These are phyloP conservation scores for Takifugu ocellatus DNA, from an alignment of 2,797 vertebrate genomes.

Conservation along the genomic window DNA sequence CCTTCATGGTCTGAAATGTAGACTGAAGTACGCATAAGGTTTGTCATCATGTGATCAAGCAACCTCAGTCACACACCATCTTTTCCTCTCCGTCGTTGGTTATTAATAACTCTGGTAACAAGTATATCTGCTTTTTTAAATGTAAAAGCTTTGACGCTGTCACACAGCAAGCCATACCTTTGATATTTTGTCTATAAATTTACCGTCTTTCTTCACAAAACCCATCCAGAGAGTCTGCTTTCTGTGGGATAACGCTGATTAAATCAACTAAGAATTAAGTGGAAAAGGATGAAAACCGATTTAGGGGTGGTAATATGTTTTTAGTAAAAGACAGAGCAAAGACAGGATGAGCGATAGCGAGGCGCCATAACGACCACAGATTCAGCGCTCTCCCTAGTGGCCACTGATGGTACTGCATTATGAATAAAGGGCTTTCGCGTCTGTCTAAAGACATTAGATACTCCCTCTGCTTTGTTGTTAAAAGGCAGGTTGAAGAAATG, in stretches of 20 bases:
- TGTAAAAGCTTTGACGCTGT: too few species aligned
- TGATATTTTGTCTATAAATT: slow-evolving; percentile 26
- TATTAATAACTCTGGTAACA: slow-evolving; percentile 21
- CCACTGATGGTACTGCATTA: slow-evolving; percentile 11
- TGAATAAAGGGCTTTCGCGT: not conserved
- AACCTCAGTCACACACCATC: slow-evolving; percentile 23
- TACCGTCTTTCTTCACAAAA: slow-evolving; percentile 41
- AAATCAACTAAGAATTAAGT: too few species aligned
- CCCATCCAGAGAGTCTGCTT: slow-evolving; percentile 61
- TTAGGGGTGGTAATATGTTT: slow-evolving; percentile 62
- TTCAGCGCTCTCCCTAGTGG: slow-evolving; percentile 71
- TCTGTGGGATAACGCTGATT: slow-evolving; percentile 28
- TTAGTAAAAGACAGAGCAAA: slow-evolving; percentile 32
- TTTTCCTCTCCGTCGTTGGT: slow-evolving; percentile 24
- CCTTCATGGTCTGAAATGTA: too few species aligned
- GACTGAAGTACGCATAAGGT: too few species aligned
- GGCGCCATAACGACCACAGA: slow-evolving; percentile 25
- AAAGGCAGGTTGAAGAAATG: slow-evolving; percentile 48
- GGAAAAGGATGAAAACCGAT: slow-evolving; percentile 68
- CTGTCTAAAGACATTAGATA: slow-evolving; percentile 10
- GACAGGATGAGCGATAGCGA: slow-evolving; percentile 1
- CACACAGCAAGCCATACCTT: not conserved
- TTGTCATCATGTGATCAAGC: slow-evolving; percentile 5
- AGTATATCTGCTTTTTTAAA: too few species aligned
- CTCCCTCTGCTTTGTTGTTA: slow-evolving; percentile 45